Evolutionary conservation across 2,797 vertebrate genomes (phyloP).

Genomic region (Mormyrops boulengeri): DNA sequence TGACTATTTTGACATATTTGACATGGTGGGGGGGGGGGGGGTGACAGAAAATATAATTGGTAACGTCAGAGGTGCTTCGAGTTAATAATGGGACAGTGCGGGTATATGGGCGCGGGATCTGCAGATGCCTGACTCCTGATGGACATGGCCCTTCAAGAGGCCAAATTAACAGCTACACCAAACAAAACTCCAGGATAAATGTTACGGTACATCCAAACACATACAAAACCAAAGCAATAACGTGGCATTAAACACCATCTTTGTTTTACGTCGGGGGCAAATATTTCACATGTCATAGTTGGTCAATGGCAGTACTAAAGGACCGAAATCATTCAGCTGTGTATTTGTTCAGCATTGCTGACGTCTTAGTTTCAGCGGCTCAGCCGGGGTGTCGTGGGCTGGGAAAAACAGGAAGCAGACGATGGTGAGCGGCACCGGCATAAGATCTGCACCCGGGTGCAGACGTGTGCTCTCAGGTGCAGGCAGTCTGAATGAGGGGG

Average conservation of each 20-base stretch:
- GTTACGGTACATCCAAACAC: neutral
- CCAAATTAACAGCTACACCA: constrained; percentile 19
- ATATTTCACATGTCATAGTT: constrained; percentile 16
- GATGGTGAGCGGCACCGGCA: neutral
- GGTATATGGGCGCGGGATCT: neutral
- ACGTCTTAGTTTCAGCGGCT: too few species aligned
- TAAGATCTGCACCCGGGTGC: neutral
- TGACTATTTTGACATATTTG: constrained; percentile 30
- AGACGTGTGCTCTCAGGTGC: neutral
- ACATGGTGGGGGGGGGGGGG: constrained; percentile 1
- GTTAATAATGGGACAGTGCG: neutral
- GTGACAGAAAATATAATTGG: neutral
- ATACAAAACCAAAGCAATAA: constrained; percentile 16
- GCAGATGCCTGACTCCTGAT: neutral
- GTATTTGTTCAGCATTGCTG: neutral
- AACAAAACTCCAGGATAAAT: neutral
- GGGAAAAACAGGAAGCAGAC: neutral
- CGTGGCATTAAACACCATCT: constrained; percentile 28
- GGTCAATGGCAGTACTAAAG: neutral
- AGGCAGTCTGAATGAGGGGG: neutral
- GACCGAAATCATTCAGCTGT: neutral
- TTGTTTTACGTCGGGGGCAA: constrained; percentile 27
- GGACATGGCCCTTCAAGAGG: neutral
- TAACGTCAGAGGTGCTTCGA: neutral
- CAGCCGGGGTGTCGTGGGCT: neutral